Percentiles rank a stretch among this genome's conserved stretches.
Evolutionary conservation across 2,797 vertebrate species (phyloP).

Genomic region (Poecilia picta): DNA sequence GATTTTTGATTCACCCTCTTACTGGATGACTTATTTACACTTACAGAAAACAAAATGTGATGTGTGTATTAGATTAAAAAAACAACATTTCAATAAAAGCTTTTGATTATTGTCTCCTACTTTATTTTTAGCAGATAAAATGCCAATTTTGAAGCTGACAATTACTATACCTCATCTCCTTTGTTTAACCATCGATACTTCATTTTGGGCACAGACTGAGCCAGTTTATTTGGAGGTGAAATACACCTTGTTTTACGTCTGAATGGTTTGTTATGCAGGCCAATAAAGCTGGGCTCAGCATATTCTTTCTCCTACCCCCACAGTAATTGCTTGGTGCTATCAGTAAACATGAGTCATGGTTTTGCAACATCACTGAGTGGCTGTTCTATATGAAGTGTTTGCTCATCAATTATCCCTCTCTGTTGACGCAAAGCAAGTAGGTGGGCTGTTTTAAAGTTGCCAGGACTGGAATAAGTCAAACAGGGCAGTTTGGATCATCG

Average conservation of each 20-base stretch:
- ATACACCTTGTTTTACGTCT: constrained; percentile 5
- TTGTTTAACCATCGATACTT: constrained; percentile 16
- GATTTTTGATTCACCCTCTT: background rate
- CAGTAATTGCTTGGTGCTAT: constrained; percentile 26
- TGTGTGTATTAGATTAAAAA: background rate
- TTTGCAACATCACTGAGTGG: constrained; percentile 59
- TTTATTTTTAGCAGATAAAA: background rate
- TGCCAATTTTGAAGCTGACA: background rate
- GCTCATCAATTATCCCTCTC: constrained; percentile 52
- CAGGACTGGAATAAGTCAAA: constrained; percentile 33
- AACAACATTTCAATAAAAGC: background rate
- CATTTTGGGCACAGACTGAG: constrained; percentile 12
- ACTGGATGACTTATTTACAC: background rate
- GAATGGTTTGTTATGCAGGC: constrained; percentile 23
- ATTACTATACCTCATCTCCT: background rate
- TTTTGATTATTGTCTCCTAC: background rate
- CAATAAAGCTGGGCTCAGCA: constrained; percentile 19
- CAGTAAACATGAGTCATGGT: constrained; percentile 35
- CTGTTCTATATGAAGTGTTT: constrained; percentile 74
- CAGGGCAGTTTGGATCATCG: constrained; percentile 26
- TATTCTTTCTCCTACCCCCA: constrained; percentile 30
- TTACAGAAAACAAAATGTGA: background rate
- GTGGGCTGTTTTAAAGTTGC: constrained; percentile 49
- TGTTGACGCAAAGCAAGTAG: constrained; percentile 40
- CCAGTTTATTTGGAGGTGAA: constrained; percentile 18